Evolutionary conservation across 1,140 invertebrate genomes (phyloP), one percentile per base, ranked within the genome.

Genomic region (Dreissena rostriformis): DNA sequence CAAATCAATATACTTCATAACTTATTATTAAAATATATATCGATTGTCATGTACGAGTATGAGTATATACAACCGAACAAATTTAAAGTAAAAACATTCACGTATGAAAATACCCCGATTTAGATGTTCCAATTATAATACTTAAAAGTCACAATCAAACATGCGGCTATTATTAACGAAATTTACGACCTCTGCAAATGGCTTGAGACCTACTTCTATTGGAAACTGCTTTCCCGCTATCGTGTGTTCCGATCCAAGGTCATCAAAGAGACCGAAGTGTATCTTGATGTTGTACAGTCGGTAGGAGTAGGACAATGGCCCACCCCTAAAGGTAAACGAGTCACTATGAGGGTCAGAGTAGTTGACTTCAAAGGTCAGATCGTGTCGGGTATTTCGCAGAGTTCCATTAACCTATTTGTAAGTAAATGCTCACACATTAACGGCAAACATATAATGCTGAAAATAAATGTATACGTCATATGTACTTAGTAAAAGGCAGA

Each of bases 251-350:
- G 89, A 90, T 22, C 89, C 89, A 5, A 86, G 82, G 51, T 77
- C 75, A 63, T 90, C 94, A 97, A 96, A 86, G 96, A 94, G 97
- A 96, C 93, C 98, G 96, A 94, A 98, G 97, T 94, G 98, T 96
- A 99, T 97, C 92, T 98, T 98, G 88, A 99, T 97, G 70, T 93
- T 88, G 39, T 88, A 75, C 0, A 94, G 85, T 22, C 89, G 82
- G 94, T 99, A 99, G 86, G 96, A 97, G 94, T 99, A 99, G 70
- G 97, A 98, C 24, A 99, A 95, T 6, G 98, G 98, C 1, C 98
- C 98, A 0, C 97, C 97, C 0, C 96, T 97, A 79, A 89, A 99
- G 96, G 93, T 98, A 98, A 86, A 98, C 76, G 28, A 51, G 96
- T 87, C 96, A 84, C 66, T 29, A 67, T 80, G 82, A 67, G 79